Conservation (phyloP, 2,888 invertebrate species). For the Invenusta paracnida region DNA sequence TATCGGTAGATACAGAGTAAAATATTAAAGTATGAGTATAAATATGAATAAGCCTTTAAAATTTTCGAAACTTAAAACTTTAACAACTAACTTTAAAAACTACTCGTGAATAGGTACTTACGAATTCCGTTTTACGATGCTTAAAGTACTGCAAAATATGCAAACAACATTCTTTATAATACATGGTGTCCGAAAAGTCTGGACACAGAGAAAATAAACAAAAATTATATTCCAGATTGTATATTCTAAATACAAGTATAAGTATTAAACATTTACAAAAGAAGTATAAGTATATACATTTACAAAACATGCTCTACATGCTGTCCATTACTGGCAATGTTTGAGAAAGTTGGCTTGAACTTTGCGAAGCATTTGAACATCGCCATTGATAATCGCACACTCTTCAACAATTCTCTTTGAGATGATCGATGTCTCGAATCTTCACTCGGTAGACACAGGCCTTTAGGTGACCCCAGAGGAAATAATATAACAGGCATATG, state of each 20-base stretch:
- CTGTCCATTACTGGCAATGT: constrained; percentile 28
- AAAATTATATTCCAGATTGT: constrained; percentile 30
- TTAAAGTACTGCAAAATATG: too few relatives aligned
- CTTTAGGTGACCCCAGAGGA: constrained; percentile 31
- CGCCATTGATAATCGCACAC: constrained; percentile 28
- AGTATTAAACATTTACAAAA: constrained; percentile 30
- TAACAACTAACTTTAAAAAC: too few relatives aligned
- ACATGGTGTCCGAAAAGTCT: constrained; percentile 32
- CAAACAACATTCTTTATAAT: too few relatives aligned
- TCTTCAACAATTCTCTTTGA: constrained; percentile 32
- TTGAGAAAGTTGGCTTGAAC: constrained; percentile 35
- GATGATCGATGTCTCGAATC: constrained; percentile 36
- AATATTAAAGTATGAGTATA: too few relatives aligned
- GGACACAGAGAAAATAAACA: constrained; percentile 31
- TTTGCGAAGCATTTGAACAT: constrained; percentile 27
- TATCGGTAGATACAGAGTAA: too few relatives aligned
- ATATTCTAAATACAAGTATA: constrained; percentile 31
- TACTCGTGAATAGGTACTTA: too few relatives aligned
- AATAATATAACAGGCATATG: constrained; percentile 30
- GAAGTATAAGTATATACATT: background rate
- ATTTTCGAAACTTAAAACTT: too few relatives aligned
- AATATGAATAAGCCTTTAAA: too few relatives aligned
- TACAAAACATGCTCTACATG: constrained; percentile 21
- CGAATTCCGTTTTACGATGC: too few relatives aligned
- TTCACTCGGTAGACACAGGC: constrained; percentile 32